Conservation (phyloP, 2,888 invertebrate genomes). For the Cabera pusaria region DNA sequence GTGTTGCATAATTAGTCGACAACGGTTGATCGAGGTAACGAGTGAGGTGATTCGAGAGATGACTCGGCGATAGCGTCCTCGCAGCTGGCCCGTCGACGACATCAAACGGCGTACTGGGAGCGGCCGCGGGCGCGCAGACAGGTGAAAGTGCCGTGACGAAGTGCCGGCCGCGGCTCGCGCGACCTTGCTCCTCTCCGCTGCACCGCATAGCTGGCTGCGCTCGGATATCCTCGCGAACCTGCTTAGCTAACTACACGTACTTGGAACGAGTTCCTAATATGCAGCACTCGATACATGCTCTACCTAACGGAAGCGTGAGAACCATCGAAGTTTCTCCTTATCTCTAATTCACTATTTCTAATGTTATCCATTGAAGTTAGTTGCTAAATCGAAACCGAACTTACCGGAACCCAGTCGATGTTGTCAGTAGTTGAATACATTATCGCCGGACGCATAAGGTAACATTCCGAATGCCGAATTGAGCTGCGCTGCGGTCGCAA, state of each 20-base stretch:
- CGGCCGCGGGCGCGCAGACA: conserved; percentile 39
- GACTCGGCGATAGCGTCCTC: conserved; percentile 23
- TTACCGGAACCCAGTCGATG: conserved; percentile 8
- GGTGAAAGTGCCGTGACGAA: conserved; percentile 66
- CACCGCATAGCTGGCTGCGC: conserved; percentile 39
- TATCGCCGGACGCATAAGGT: conserved; percentile 19
- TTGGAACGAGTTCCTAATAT: conserved; percentile 24
- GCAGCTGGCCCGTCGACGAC: conserved; percentile 11
- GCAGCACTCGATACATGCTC: background rate
- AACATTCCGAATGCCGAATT: conserved; percentile 21
- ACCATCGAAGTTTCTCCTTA: conserved; percentile 23
- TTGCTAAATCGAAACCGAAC: conserved; percentile 3
- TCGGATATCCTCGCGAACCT: conserved; percentile 32
- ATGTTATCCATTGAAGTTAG: conserved; percentile 14
- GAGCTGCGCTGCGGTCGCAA: conserved; percentile 11
- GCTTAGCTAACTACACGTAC: conserved; percentile 26
- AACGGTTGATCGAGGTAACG: conserved; percentile 15
- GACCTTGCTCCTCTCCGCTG: conserved; percentile 60
- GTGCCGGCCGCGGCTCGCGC: conserved; percentile 41
- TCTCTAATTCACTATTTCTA: conserved; percentile 17
- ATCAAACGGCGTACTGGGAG: conserved; percentile 32
- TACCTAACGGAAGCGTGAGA: conserved; percentile 20
- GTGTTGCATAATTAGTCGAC: too few relatives aligned
- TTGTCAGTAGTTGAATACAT: conserved; percentile 14
- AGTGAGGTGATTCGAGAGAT: conserved; percentile 5